Evolutionary conservation across 2,888 invertebrate genomes (phyloP), one percentile per base, ranked within the genome.

Genomic region (Cheilosia pagana): DNA sequence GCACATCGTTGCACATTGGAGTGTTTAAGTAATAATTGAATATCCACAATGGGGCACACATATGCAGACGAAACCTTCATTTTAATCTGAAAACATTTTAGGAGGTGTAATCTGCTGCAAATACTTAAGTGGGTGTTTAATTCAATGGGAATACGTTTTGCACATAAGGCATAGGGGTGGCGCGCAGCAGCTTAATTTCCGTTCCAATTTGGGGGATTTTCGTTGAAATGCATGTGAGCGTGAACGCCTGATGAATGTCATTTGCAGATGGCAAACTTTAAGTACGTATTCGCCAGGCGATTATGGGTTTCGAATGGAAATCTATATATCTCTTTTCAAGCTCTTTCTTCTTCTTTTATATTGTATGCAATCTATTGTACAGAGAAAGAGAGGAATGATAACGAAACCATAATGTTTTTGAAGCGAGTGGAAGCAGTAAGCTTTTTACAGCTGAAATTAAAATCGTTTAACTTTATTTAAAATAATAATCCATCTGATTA

Each of bases 91-190:
- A 45, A 50, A 59, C 48, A 68, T 75, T 62, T 75, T 68, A 75
- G 55, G 50, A 68, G 50, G 55, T 75, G 62, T 72, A 65, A 78
- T 71, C 78, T 78, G 50, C 10, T 72, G 57, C 31, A 72, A 63
- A 52, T 63, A 72, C 23, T 70, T 62, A 75, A 75, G 62, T 75
- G 81, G 68, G 50, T 70, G 43, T 55, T 68, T 75, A 55, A 60
- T 68, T 72, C 72, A 72, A 72, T 63, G 72, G 60, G 79, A 79
- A 74, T 60, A 60, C 72, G 52, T 65, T 63, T 68, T 57, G 53
- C 62, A n/a, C 68, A 68, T 70, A 43, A 68, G 41, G 19, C 62
- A 28, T 12, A 28, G 3, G n/a, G 12, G 21, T 48, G 62, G 7
- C 10, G 12, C 39, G 43, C 21, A n/a, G n/a, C 16, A 65, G 48